Evolutionary conservation across 2,113 vertebrate genomes (phyloP), one percentile per base, ranked within the genome.

Genomic region (Poeciliopsis occidentalis): DNA sequence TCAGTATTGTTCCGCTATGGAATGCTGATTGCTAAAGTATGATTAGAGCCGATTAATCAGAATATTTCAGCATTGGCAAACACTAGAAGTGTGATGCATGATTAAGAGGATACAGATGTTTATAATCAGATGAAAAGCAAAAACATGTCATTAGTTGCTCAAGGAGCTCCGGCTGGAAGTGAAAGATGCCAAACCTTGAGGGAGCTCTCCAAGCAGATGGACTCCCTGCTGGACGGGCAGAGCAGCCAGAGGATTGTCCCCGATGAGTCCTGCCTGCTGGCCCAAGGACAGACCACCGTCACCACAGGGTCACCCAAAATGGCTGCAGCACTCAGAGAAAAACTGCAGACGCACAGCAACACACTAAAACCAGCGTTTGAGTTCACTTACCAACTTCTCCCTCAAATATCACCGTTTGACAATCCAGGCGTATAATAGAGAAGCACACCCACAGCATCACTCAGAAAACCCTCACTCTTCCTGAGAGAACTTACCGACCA

Each of bases 201-300:
- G 87, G 54, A 93, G 90, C 44, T 95, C 95, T 74, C 90, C 93
- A 51, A 90, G 92, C 85, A 96, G 90, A 84, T 94, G 94, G 84
- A 87, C 73, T 39, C 93, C 91, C 73, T 94, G 91, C 84, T 95
- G 95, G 51, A 94, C 87, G 15, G 94, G 85, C 69, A 95, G 80
- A 57, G 93, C 70, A 69, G 94, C 81, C 92, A 97, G 83, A 60
- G 96, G 95, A 64, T 94, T 96, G 60, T 98, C 97, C 69, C 95
- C 95, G 47, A 97, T 91, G 83, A 98, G 95, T 71, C 96, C 96
- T 2, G 96, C 94, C 91, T 98, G 96, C 90, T 90, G 89, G 69
- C 67, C 81, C 78, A 76, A 72, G 69, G 70, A 83, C 64, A 75
- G 29, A 54, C 29, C 17, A 77, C 71, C 54, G 84, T 84, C 82